phyloP scores from a whole-genome alignment of 2,797 vertebrate genomes.

The Allochrocebus solatus region DNA sequence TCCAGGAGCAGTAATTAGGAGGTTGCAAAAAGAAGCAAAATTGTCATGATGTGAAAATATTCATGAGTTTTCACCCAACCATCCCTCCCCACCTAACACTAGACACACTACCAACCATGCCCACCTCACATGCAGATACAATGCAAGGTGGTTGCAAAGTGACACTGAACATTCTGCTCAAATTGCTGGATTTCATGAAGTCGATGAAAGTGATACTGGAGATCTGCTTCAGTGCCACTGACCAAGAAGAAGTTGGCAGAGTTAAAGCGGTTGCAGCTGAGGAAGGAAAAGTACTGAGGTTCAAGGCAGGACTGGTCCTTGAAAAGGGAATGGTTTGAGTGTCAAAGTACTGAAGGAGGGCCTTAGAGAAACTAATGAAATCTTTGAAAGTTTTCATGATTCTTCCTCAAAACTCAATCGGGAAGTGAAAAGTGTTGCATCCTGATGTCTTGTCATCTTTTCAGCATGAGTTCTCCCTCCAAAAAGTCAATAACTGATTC shows the following conservation, averaged over 20 bases:
- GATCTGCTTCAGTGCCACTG: neutral
- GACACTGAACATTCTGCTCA: neutral
- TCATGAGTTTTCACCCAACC: neutral
- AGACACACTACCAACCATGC: neutral
- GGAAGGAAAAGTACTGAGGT: neutral
- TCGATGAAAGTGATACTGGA: neutral
- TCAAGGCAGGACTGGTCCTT: neutral
- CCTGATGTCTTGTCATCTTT: neutral
- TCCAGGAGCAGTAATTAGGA: neutral
- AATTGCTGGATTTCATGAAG: neutral
- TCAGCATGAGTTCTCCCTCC: too few relatives aligned
- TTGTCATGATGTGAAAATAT: neutral
- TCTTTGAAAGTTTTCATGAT: neutral
- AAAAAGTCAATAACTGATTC: neutral
- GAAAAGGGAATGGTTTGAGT: neutral
- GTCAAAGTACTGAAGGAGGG: neutral
- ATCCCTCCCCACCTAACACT: neutral
- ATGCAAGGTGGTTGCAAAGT: too few relatives aligned
- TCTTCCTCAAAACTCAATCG: neutral
- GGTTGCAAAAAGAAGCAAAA: neutral
- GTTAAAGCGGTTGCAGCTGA: neutral
- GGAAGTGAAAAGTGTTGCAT: accelerated
- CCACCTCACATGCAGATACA: neutral
- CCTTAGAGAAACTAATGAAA: neutral
- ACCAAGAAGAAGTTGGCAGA: neutral